phyloP scores from a whole-genome alignment of 2,113 vertebrate species.

The Elephas maximus region DNA sequence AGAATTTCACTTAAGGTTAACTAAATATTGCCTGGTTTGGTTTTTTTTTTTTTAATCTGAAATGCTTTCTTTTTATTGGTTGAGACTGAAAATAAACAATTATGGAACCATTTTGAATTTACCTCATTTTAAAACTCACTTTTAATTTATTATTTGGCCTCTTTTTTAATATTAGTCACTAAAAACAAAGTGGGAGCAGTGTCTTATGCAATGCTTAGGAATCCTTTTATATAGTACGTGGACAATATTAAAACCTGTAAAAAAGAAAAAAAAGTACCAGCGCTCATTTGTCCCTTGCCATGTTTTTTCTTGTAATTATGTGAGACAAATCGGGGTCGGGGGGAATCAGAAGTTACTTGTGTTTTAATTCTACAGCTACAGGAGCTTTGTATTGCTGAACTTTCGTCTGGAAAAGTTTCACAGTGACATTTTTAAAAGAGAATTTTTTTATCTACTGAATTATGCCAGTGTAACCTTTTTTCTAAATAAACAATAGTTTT shows the following conservation, averaged over 20 bases:
- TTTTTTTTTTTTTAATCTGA: constrained; percentile 86
- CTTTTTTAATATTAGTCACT: constrained; percentile 94
- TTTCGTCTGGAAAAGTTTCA: constrained; percentile 93
- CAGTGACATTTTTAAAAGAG: constrained; percentile 95
- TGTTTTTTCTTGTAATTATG: constrained; percentile 92
- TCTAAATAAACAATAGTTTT: constrained; percentile 99
- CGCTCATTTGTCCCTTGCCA: constrained; percentile 88
- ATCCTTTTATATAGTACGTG: constrained; percentile 97
- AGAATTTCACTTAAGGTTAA: constrained; percentile 89
- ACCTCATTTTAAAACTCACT: constrained; percentile 94
- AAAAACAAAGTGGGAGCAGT: constrained; percentile 90
- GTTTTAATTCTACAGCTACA: constrained; percentile 90
- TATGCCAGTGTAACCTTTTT: constrained; percentile 98
- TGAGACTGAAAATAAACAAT: constrained; percentile 91
- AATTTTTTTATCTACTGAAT: constrained; percentile 98
- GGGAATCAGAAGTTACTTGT: constrained; percentile 87
- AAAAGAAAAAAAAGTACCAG: constrained; percentile 79
- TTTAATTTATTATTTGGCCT: constrained; percentile 95
- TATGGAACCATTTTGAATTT: constrained; percentile 93
- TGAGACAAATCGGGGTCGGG: constrained; percentile 91
- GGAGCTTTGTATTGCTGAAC: constrained; percentile 94
- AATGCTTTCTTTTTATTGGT: constrained; percentile 90
- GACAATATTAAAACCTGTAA: constrained; percentile 93
- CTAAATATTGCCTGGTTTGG: constrained; percentile 92
- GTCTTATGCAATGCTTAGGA: constrained; percentile 92